Evolutionary conservation across 2,888 invertebrate genomes (phyloP).

Genomic region (Drosophila quinaria): DNA sequence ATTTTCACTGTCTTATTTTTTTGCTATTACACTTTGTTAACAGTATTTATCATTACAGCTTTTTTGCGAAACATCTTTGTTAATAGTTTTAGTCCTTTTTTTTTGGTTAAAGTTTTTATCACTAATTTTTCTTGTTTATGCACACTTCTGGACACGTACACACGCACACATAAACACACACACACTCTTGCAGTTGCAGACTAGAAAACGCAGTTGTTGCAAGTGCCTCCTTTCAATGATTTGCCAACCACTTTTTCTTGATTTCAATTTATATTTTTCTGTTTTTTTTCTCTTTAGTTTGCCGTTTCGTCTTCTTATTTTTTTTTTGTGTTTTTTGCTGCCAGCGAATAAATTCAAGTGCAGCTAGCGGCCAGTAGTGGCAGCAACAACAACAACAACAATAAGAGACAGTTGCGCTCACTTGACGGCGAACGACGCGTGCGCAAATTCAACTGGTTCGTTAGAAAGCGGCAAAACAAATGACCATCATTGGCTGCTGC

Average conservation of each 20-base stretch:
- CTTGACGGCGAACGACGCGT: slow-evolving; percentile 67
- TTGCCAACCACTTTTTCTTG: slow-evolving; percentile 35
- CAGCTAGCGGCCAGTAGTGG: slow-evolving; percentile 34
- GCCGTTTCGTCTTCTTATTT: background rate
- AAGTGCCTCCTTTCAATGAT: slow-evolving; percentile 21
- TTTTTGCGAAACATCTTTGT: background rate
- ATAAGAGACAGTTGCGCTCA: slow-evolving; percentile 45
- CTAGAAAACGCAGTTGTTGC: slow-evolving; percentile 19
- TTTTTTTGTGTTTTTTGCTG: slow-evolving; percentile 15
- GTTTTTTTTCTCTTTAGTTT: slow-evolving; percentile 8
- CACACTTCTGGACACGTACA: slow-evolving; percentile 2
- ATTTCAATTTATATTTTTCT: slow-evolving; percentile 22
- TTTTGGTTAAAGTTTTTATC: background rate
- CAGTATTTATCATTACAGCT: background rate
- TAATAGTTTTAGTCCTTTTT: background rate
- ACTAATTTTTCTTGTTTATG: slow-evolving; percentile 7
- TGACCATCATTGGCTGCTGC: slow-evolving; percentile 66
- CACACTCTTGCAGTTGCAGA: slow-evolving; percentile 2
- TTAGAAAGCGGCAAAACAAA: slow-evolving; percentile 81
- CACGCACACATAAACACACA: background rate
- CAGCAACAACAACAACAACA: slow-evolving; percentile 26
- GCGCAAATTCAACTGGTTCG: slow-evolving; percentile 81
- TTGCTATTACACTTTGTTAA: background rate
- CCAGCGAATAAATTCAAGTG: slow-evolving; percentile 51
- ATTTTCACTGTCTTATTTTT: background rate